Conservation (phyloP, 2,888 invertebrate species). For the Mythimna vitellina region DNA sequence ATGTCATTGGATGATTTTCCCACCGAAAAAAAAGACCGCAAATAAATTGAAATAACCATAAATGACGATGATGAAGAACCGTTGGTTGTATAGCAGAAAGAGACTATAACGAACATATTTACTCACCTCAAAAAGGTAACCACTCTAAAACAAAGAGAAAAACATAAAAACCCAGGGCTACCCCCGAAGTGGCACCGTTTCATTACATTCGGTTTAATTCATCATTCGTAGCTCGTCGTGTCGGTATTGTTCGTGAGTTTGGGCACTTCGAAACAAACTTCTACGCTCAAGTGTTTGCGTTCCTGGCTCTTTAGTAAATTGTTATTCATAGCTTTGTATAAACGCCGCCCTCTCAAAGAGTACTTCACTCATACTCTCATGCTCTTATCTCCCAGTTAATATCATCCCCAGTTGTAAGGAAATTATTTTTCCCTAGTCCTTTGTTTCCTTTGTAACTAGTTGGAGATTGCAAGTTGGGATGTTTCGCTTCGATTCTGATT, state of each 20-base stretch:
- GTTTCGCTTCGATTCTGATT: constrained; percentile 50
- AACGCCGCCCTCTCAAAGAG: constrained; percentile 85
- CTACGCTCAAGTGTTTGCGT: constrained; percentile 87
- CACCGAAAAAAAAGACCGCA: too few relatives aligned
- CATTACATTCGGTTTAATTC: constrained; percentile 67
- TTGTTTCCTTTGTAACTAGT: constrained; percentile 77
- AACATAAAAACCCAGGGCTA: constrained; percentile 31
- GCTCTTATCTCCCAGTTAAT: constrained; percentile 84
- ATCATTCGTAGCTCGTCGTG: constrained; percentile 81
- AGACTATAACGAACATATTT: neutral
- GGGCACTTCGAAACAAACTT: constrained; percentile 89
- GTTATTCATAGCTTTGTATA: constrained; percentile 90
- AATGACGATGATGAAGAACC: too few relatives aligned
- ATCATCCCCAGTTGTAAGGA: constrained; percentile 81
- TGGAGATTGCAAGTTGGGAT: constrained; percentile 68
- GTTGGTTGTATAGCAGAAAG: neutral
- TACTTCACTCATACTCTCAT: constrained; percentile 82
- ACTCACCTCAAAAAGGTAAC: neutral
- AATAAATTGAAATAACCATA: too few relatives aligned
- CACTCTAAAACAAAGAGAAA: constrained; percentile 14
- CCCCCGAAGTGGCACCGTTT: constrained; percentile 59
- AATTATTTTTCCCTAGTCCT: constrained; percentile 78
- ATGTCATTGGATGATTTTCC: too few relatives aligned
- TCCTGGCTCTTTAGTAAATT: constrained; percentile 88
- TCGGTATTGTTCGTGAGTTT: constrained; percentile 87